These are phyloP conservation scores for Bradysia coprophila DNA, from an alignment of 1,140 invertebrate genomes.

Conservation along the genomic window DNA sequence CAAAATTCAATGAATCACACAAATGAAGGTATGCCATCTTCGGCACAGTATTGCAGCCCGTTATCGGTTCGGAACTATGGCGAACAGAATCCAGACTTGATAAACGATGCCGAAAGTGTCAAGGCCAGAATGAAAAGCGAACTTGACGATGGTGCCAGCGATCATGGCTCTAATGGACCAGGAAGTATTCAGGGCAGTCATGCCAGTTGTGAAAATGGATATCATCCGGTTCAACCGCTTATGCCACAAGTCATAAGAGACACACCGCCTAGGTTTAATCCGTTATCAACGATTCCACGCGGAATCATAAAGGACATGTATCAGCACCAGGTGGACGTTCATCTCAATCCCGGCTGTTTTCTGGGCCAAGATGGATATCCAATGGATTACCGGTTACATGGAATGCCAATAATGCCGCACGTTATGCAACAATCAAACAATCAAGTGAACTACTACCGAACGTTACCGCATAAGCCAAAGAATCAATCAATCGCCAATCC, in stretches of 20 bases:
- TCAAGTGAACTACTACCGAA: constrained; percentile 38
- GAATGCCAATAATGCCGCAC: constrained; percentile 31
- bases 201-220: constrained; percentile 15
- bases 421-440: constrained; percentile 26
- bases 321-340: constrained; percentile 42
- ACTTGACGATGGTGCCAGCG: constrained; percentile 20
- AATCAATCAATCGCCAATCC: constrained; percentile 37
- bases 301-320: constrained; percentile 26
- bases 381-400: constrained; percentile 28
- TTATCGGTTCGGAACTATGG: constrained; percentile 30
- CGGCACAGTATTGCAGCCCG: constrained; percentile 14
- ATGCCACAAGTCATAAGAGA: constrained; percentile 29
- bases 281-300: constrained; percentile 27
- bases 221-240: constrained; percentile 10
- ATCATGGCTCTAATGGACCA: constrained; percentile 12
- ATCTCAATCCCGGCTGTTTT: constrained; percentile 43
- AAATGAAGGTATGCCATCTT: background rate
- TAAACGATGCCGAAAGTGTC: constrained; percentile 50
- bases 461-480: constrained; percentile 43
- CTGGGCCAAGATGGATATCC: constrained; percentile 28
- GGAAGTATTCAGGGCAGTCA: constrained; percentile 18
- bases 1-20: background rate
- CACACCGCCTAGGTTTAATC: constrained; percentile 17
- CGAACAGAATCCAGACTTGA: constrained; percentile 55
- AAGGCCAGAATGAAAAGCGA: constrained; percentile 38